Evolutionary conservation across 2,888 invertebrate species (phyloP).

Genomic region (Serripes groenlandicus): DNA sequence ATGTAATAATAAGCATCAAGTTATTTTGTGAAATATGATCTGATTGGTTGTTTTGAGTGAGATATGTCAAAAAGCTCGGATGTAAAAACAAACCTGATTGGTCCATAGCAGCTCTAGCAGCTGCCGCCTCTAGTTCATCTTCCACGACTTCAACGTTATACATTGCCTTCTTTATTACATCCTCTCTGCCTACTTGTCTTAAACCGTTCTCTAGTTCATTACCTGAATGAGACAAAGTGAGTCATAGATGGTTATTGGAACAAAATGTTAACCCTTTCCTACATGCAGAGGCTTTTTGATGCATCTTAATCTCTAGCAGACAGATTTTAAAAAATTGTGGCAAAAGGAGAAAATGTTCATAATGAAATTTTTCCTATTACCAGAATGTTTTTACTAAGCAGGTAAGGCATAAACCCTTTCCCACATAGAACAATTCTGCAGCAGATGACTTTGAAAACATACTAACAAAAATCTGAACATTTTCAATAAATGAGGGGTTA

Average conservation of each 20-base stretch:
- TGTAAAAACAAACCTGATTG: constrained; percentile 83
- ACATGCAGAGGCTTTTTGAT: neutral
- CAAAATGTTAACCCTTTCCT: neutral
- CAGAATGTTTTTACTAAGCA: neutral
- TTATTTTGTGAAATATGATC: too few species aligned
- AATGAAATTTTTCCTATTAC: neutral
- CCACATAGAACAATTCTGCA: too few species aligned
- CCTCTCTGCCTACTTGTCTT: constrained; percentile 94
- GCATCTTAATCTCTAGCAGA: neutral
- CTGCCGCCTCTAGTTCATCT: constrained; percentile 91
- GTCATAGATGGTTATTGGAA: neutral
- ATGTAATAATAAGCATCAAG: too few species aligned
- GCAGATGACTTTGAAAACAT: too few species aligned
- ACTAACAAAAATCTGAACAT: too few species aligned
- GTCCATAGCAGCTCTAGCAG: constrained; percentile 88
- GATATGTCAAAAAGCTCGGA: too few species aligned
- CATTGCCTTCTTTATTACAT: constrained; percentile 94
- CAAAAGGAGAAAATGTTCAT: too few species aligned
- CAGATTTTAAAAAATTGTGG: neutral
- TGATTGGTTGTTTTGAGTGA: too few species aligned
- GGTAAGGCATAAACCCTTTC: neutral
- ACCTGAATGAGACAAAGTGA: constrained; percentile 88
- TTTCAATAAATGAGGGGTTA: too few species aligned
- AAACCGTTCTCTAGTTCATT: constrained; percentile 94
- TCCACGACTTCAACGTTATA: constrained; percentile 89